Conservation (phyloP, 2,797 vertebrate species). For the Taenioides sp. region DNA sequence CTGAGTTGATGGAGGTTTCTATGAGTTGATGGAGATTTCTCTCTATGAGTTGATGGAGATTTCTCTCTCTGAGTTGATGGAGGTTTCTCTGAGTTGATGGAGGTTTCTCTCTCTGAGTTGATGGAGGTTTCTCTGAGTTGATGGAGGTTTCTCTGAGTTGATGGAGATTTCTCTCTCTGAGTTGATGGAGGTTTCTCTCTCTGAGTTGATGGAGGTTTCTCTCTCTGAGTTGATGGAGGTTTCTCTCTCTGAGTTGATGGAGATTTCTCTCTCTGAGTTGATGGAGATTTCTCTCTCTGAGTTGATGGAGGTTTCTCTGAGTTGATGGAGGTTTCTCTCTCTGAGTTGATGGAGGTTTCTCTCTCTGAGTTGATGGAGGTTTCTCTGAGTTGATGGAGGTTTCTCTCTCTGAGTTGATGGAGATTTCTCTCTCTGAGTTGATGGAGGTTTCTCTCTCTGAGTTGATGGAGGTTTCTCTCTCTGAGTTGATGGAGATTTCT, state of each 20-base stretch:
- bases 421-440: conserved; percentile 76
- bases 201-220: conserved; percentile 98
- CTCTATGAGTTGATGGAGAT: too few species aligned
- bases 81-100: too few species aligned
- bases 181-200: neutral
- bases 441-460: too few species aligned
- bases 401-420: too few species aligned
- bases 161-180: too few species aligned
- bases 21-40: conserved; percentile 98
- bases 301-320: conserved; percentile 98
- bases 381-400: conserved; percentile 91
- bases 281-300: conserved; percentile 68
- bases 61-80: conserved; percentile 87
- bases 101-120: conserved; percentile 76
- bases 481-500: conserved; percentile 98
- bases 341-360: conserved; percentile 98
- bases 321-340: neutral
- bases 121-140: too few species aligned
- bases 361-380: too few species aligned
- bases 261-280: too few species aligned
- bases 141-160: conserved; percentile 70
- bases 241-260: conserved; percentile 87
- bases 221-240: too few species aligned
- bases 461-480: neutral
- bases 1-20: too few species aligned